Evolutionary conservation across 2,888 invertebrate species (phyloP).

Genomic region (Xestoiulus laeticollis): DNA sequence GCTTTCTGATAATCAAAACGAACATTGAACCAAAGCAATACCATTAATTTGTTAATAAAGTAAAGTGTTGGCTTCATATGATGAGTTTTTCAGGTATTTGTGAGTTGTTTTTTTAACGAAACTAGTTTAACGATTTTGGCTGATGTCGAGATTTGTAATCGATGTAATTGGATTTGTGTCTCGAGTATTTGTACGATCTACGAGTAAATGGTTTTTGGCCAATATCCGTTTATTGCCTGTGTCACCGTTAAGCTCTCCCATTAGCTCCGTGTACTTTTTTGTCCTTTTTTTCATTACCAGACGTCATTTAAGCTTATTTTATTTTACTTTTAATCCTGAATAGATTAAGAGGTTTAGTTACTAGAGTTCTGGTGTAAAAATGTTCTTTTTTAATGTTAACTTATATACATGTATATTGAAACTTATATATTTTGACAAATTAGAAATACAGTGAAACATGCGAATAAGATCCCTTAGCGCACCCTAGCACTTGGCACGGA

Average conservation of each 20-base stretch:
- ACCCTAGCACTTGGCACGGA: no score
- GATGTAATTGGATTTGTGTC: not conserved
- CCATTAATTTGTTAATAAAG: not conserved
- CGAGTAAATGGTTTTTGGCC: not conserved
- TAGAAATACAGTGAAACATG: no score
- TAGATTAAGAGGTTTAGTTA: not conserved
- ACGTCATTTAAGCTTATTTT: not conserved
- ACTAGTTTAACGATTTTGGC: slow-evolving; percentile 10
- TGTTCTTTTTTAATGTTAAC: no score
- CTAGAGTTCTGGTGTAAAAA: not conserved
- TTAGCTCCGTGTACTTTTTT: not conserved
- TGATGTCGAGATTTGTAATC: slow-evolving; percentile 5
- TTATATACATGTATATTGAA: no score
- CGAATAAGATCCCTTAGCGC: no score
- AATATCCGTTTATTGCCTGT: not conserved
- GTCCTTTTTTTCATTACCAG: not conserved
- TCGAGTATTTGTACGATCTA: not conserved
- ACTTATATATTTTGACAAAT: no score
- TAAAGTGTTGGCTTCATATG: not conserved
- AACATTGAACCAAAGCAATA: not conserved
- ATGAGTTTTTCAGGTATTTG: not conserved
- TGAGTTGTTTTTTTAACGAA: slow-evolving; percentile 19
- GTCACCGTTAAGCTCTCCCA: not conserved
- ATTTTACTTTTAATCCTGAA: not conserved
- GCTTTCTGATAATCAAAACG: not conserved